Evolutionary conservation across 2,888 invertebrate species (phyloP).

Genomic region (Drosophila mercatorum): DNA sequence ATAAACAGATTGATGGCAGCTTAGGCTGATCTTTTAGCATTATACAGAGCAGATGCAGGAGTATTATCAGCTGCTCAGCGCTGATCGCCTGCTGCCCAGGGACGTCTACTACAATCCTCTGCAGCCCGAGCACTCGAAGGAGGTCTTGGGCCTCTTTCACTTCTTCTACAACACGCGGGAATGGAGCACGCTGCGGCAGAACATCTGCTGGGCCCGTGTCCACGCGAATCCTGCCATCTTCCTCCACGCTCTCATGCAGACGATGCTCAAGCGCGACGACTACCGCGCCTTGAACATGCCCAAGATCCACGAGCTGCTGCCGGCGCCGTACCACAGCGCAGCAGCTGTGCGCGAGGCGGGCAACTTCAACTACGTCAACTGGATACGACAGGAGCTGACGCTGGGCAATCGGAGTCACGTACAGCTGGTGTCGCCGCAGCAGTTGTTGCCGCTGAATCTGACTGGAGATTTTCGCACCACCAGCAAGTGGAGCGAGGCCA

Average conservation of each 20-base stretch:
- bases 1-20: background rate
- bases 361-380: slow-evolving; percentile 82
- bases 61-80: slow-evolving; percentile 29
- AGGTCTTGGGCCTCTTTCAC: slow-evolving; percentile 85
- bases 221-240: slow-evolving; percentile 90
- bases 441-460: slow-evolving; percentile 33
- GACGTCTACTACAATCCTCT: slow-evolving; percentile 36
- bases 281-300: slow-evolving; percentile 88
- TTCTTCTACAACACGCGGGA: slow-evolving; percentile 87
- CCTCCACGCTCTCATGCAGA: slow-evolving; percentile 88
- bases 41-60: slow-evolving; percentile 50
- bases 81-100: slow-evolving; percentile 26
- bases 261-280: slow-evolving; percentile 88
- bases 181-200: slow-evolving; percentile 87
- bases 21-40: slow-evolving; percentile 13
- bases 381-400: slow-evolving; percentile 31
- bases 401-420: slow-evolving; percentile 4
- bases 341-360: slow-evolving; percentile 88
- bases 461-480: slow-evolving; percentile 39
- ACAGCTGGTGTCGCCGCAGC: slow-evolving; percentile 24
- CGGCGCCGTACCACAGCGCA: slow-evolving; percentile 89
- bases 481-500: slow-evolving; percentile 50
- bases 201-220: slow-evolving; percentile 87
- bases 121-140: slow-evolving; percentile 34
- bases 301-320: slow-evolving; percentile 90